phyloP scores from a whole-genome alignment of 2,888 invertebrate genomes.

The Pristionchus entomophagus region DNA sequence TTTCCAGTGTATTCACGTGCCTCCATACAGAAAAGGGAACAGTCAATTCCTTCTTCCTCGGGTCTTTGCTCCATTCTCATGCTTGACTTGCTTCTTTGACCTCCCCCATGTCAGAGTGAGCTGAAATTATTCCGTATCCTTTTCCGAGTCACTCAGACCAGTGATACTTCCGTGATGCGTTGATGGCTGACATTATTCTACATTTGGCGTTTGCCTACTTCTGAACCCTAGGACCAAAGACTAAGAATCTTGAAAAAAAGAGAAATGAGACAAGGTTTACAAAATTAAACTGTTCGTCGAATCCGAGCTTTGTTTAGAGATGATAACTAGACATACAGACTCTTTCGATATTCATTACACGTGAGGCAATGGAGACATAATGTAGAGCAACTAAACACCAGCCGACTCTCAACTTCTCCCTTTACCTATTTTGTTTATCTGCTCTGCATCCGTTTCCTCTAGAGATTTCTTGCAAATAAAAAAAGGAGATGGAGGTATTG shows the following conservation, averaged over 20 bases:
- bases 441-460: no score
- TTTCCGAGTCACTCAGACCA: slow-evolving; percentile 11
- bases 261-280: background rate
- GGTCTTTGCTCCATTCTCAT: background rate
- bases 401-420: no score
- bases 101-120: background rate
- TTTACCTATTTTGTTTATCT: no score
- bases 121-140: background rate
- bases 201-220: background rate
- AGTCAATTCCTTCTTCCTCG: background rate
- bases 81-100: slow-evolving; percentile 5
- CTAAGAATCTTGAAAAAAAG: background rate
- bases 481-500: no score
- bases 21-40: no score
- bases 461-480: no score
- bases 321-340: no score
- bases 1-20: background rate
- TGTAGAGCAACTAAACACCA: no score
- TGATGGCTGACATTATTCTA: slow-evolving; percentile 11
- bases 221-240: background rate
- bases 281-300: no score
- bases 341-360: no score
- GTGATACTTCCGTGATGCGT: background rate
- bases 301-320: no score
- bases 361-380: no score